phyloP scores from a whole-genome alignment of 2,888 invertebrate species.

The Microctonus hyperodae region DNA sequence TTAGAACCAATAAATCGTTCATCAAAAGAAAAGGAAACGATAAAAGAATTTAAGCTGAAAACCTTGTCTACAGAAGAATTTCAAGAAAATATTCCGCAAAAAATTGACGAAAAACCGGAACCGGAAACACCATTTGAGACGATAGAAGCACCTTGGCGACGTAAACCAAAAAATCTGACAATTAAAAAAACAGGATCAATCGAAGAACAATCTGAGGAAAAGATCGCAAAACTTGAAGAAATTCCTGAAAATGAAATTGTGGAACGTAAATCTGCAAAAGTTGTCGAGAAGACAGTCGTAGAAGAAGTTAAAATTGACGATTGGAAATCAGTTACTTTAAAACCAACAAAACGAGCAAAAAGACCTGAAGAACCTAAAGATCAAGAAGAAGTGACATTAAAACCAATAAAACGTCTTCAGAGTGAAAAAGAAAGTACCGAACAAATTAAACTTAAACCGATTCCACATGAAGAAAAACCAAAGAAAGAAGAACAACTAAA shows the following conservation, averaged over 20 bases:
- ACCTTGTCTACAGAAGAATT: conserved; percentile 25
- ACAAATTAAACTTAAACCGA: conserved; percentile 37
- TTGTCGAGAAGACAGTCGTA: conserved; percentile 36
- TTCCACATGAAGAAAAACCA: conserved; percentile 32
- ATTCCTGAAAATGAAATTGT: conserved; percentile 8
- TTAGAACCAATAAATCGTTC: conserved; percentile 49
- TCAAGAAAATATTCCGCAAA: not conserved
- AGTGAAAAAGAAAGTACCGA: conserved; percentile 41
- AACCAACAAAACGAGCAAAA: conserved; percentile 42
- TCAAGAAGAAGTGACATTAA: conserved; percentile 35
- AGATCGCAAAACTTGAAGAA: conserved; percentile 42
- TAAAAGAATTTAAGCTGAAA: conserved; percentile 34
- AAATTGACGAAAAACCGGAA: conserved; percentile 50
- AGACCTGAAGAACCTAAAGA: conserved; percentile 54
- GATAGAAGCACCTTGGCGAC: conserved; percentile 56
- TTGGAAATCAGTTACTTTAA: conserved; percentile 43
- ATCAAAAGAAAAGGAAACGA: conserved; percentile 38
- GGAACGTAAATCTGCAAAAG: conserved; percentile 1
- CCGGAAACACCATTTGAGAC: conserved; percentile 58
- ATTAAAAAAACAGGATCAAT: conserved; percentile 28
- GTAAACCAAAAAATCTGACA: conserved; percentile 33
- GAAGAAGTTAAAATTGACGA: conserved; percentile 44
- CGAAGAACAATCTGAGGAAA: conserved; percentile 46
- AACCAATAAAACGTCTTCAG: conserved; percentile 39
- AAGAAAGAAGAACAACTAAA: conserved; percentile 26